A percentile compares a stretch with the other conserved stretches of the same genome.
phyloP scores from a whole-genome alignment of 2,888 invertebrate genomes.

The Acanthosepion lycidas region DNA sequence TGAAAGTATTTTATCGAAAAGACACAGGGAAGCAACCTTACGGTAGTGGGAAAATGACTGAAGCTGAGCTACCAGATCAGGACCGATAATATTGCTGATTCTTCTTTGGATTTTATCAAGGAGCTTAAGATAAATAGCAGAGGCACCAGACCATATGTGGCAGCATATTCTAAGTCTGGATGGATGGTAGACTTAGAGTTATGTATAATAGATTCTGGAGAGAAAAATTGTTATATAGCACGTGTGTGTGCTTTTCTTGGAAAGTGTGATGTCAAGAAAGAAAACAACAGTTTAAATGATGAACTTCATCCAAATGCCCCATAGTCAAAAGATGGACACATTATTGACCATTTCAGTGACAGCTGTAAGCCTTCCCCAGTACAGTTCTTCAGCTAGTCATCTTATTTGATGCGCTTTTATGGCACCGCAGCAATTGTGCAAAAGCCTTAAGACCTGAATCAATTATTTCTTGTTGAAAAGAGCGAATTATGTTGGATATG shows the following conservation, averaged over 20 bases:
- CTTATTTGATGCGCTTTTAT: not conserved
- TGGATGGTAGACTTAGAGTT: too few relatives aligned
- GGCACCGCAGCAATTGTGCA: not conserved
- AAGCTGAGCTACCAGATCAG: too few relatives aligned
- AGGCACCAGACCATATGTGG: too few relatives aligned
- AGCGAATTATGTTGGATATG: not conserved
- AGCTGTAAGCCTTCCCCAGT: not conserved
- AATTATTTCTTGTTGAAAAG: not conserved
- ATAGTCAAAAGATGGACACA: not conserved
- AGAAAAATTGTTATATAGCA: too few relatives aligned
- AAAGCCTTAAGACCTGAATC: slow-evolving; percentile 2
- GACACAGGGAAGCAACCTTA: too few relatives aligned
- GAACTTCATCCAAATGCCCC: not conserved
- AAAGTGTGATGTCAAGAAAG: not conserved
- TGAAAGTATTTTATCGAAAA: too few relatives aligned
- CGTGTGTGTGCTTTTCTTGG: not conserved
- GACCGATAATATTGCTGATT: too few relatives aligned
- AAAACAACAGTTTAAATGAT: not conserved
- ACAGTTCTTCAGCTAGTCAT: not conserved
- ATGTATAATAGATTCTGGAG: too few relatives aligned
- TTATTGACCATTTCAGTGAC: not conserved
- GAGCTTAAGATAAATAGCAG: too few relatives aligned
- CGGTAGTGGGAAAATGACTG: too few relatives aligned
- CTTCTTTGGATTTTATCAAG: too few relatives aligned
- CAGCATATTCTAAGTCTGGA: too few relatives aligned